Percentiles rank a stretch among this genome's conserved stretches.
Conservation (phyloP, 92 coral and sea anemone species). For the Zoanthus gigantus region DNA sequence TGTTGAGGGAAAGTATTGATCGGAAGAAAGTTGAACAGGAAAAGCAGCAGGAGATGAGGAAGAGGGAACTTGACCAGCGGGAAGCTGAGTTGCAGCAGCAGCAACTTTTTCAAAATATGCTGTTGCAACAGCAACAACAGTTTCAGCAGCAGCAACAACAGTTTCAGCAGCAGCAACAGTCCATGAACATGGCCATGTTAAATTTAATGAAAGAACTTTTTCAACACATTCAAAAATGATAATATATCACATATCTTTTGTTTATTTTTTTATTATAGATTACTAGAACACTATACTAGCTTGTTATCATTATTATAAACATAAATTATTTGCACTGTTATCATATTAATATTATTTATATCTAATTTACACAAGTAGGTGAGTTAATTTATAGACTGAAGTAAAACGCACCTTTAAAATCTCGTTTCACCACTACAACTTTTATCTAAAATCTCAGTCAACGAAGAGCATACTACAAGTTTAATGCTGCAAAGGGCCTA, state of each 20-base stretch:
- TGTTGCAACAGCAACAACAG: constrained; percentile 14
- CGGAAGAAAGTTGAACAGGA: constrained; percentile 12
- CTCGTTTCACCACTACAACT: too few relatives aligned
- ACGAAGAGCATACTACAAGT: too few relatives aligned
- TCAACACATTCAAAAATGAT: background rate
- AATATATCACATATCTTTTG: background rate
- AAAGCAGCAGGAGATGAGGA: constrained; percentile 35
- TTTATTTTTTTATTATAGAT: too few relatives aligned
- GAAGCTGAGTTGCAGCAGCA: background rate
- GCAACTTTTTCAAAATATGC: constrained; percentile 25
- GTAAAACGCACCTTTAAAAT: too few relatives aligned
- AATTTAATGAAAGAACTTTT: background rate
- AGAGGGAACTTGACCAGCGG: background rate
- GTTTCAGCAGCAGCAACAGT: constrained; percentile 32
- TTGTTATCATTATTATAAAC: background rate
- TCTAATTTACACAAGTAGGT: too few relatives aligned
- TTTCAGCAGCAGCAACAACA: constrained; percentile 33
- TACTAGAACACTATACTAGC: background rate
- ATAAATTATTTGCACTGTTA: background rate
- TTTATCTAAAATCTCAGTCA: too few relatives aligned
- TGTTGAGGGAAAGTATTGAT: constrained; percentile 37
- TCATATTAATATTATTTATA: background rate
- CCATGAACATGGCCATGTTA: constrained; percentile 51
- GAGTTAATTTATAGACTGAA: too few relatives aligned
- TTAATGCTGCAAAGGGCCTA: too few relatives aligned